A percentile compares a stretch with the other conserved stretches of the same genome.
Conservation (phyloP, 2,888 invertebrate species). For the Drosophila phalerata region DNA sequence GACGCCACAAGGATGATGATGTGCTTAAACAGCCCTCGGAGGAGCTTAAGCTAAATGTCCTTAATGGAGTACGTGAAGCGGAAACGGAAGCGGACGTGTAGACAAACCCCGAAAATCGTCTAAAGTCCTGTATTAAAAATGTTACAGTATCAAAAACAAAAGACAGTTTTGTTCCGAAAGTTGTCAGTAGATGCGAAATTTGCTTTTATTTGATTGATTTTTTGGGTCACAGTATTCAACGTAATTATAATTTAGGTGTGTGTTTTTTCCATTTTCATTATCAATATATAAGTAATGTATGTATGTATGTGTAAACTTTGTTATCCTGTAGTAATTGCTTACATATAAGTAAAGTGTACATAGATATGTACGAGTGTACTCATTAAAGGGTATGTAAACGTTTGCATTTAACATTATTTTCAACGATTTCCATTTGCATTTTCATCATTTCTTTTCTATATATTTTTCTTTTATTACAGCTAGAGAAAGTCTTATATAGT, state of each 20-base stretch:
- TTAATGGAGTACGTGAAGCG: constrained; percentile 43
- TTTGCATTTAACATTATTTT: constrained; percentile 14
- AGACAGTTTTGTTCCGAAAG: constrained; percentile 45
- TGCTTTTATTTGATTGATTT: constrained; percentile 75
- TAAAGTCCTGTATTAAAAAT: constrained; percentile 13
- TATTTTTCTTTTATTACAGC: constrained; percentile 22
- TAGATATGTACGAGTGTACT: constrained; percentile 32
- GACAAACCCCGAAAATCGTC: constrained; percentile 10
- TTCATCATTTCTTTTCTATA: neutral
- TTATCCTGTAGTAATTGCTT: constrained; percentile 62
- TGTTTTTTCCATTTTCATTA: constrained; percentile 16
- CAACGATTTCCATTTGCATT: constrained; percentile 4
- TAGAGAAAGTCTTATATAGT: constrained; percentile 66
- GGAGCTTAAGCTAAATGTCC: constrained; percentile 49
- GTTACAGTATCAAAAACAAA: constrained; percentile 19
- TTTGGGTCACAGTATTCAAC: constrained; percentile 71
- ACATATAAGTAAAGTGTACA: constrained; percentile 64
- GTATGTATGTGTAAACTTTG: constrained; percentile 45
- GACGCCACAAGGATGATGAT: constrained; percentile 44
- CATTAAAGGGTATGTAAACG: constrained; percentile 52
- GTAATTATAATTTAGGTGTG: constrained; percentile 56
- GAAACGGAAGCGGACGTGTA: constrained; percentile 41
- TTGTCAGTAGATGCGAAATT: constrained; percentile 74
- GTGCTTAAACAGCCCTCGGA: constrained; percentile 51
- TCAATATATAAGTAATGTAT: constrained; percentile 27